Percentiles rank a stretch among this genome's conserved stretches.
Evolutionary conservation across 2,113 vertebrate genomes (phyloP).

Genomic region (human (Homo sapiens)): DNA sequence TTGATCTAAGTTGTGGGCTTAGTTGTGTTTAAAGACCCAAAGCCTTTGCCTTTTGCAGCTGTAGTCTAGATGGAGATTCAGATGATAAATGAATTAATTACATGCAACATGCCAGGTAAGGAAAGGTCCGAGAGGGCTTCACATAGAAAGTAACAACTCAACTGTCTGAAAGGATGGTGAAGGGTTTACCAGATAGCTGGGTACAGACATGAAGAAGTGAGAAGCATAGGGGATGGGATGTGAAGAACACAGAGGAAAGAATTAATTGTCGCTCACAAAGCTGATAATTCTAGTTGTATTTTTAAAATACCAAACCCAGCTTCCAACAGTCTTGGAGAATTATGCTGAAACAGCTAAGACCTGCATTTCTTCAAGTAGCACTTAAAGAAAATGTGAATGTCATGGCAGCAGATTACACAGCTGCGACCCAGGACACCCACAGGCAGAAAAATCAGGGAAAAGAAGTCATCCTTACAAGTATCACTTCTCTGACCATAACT

Average conservation of each 20-base stretch:
- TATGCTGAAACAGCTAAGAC: constrained; percentile 26
- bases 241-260: neutral
- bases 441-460: constrained; percentile 52
- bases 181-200: neutral
- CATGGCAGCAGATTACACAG: constrained; percentile 39
- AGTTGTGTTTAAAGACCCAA: too few species aligned
- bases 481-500: neutral
- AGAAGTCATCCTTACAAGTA: constrained; percentile 46
- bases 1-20: neutral
- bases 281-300: neutral
- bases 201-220: neutral
- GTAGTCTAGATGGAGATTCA: neutral
- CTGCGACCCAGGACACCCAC: constrained; percentile 43
- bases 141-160: neutral
- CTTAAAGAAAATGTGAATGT: constrained; percentile 56
- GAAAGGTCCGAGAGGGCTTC: neutral
- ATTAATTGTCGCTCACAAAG: neutral
- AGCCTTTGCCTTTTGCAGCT: neutral
- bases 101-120: neutral
- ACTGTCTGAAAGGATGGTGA: neutral
- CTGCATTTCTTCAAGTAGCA: constrained; percentile 29
- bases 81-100: neutral
- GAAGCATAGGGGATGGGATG: neutral
- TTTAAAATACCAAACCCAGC: neutral
- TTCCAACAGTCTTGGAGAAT: constrained; percentile 30